A percentile compares a stretch with the other conserved stretches of the same genome.
phyloP scores from a whole-genome alignment of 1,140 invertebrate genomes.

The Diorhabda sublineata region DNA sequence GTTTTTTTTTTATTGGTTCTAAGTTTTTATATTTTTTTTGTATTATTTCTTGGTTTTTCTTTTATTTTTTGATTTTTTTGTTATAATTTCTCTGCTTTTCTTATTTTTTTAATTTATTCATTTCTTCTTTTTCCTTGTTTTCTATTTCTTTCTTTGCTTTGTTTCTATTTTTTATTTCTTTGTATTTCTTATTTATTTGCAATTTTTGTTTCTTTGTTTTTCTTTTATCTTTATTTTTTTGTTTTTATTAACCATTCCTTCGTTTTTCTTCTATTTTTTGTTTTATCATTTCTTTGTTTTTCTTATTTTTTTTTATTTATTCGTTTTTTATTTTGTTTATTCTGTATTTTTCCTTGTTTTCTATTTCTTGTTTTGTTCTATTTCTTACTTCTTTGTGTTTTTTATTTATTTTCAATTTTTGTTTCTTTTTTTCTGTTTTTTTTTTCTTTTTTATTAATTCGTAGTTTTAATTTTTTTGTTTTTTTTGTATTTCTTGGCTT shows the following conservation, averaged over 20 bases:
- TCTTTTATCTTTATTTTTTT: neutral
- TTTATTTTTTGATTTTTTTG: neutral
- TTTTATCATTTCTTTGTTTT: too few relatives aligned
- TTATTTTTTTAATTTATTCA: neutral
- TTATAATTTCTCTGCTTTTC: neutral
- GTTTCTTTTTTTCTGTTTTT: neutral
- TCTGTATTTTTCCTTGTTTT: too few relatives aligned
- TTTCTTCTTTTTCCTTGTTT: slow-evolving; percentile 1
- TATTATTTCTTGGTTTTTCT: neutral
- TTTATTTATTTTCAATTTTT: neutral
- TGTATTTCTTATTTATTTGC: neutral
- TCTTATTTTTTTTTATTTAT: too few relatives aligned
- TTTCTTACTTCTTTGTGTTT: neutral
- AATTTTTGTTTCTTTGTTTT: neutral
- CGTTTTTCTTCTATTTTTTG: too few relatives aligned
- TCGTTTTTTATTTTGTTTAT: too few relatives aligned
- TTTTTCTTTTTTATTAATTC: neutral
- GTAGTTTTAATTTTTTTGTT: neutral
- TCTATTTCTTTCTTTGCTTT: neutral
- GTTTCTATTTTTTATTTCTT: neutral
- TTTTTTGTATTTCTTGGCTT: neutral
- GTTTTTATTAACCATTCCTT: neutral
- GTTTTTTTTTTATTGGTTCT: neutral
- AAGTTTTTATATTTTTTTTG: neutral
- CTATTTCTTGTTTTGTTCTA: neutral